Percentiles rank a stretch among this genome's conserved stretches.
Conservation (phyloP, 2,888 invertebrate species). For the Xestia xanthographa region DNA sequence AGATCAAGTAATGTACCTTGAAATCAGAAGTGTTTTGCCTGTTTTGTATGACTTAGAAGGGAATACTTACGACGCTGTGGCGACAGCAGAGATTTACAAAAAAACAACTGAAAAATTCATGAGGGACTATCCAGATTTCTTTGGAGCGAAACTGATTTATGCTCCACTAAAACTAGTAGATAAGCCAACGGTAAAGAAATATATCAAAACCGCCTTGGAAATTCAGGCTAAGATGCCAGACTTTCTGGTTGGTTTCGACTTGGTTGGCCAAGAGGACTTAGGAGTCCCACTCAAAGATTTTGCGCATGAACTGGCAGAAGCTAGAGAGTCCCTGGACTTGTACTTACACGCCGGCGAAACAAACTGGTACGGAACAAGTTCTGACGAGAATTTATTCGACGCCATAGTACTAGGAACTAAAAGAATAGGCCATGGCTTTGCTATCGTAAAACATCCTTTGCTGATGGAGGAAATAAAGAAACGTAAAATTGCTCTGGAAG, state of each 20-base stretch:
- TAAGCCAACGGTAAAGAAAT: conserved; percentile 81
- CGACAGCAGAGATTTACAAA: conserved; percentile 90
- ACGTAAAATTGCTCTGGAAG: conserved; percentile 93
- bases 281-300: conserved; percentile 92
- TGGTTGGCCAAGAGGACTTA: conserved; percentile 95
- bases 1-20: conserved; percentile 93
- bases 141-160: conserved; percentile 93
- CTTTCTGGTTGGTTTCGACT: conserved; percentile 95
- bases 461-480: conserved; percentile 91
- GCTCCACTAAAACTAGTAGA: conserved; percentile 91
- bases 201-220: conserved; percentile 83
- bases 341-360: conserved; percentile 96
- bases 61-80: conserved; percentile 86
- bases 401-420: conserved; percentile 93
- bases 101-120: conserved; percentile 90
- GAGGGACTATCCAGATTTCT: conserved; percentile 91
- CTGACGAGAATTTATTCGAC: conserved; percentile 94
- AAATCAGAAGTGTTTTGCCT: conserved; percentile 92
- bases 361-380: conserved; percentile 92
- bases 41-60: conserved; percentile 92
- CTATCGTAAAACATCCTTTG: conserved; percentile 93
- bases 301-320: conserved; percentile 87
- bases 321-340: conserved; percentile 90
- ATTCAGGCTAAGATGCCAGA: conserved; percentile 90
- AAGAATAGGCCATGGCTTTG: conserved; percentile 95